Evolutionary conservation across 2,888 invertebrate species (phyloP).

Genomic region (Melanostoma mellinum): DNA sequence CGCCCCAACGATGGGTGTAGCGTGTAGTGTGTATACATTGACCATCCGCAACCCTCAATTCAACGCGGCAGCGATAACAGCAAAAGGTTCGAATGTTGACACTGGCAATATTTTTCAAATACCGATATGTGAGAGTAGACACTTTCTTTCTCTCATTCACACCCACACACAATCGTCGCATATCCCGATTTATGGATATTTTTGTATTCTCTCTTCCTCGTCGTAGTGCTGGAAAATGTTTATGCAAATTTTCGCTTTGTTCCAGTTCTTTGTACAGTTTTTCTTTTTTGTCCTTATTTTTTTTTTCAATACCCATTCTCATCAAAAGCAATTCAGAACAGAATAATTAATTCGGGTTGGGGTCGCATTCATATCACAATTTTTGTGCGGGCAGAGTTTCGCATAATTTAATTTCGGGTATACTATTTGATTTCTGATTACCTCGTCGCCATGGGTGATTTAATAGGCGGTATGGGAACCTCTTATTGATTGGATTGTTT

Average conservation of each 20-base stretch:
- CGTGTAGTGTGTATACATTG: not conserved
- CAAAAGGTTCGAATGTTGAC: conserved; percentile 58
- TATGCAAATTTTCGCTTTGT: conserved; percentile 63
- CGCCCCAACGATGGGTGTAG: conserved; percentile 24
- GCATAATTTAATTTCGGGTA: conserved; percentile 60
- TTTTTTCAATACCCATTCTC: not conserved
- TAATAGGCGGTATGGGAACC: not conserved
- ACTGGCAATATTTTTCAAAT: conserved; percentile 58
- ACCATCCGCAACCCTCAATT: conserved; percentile 28
- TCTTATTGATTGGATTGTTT: conserved; percentile 43
- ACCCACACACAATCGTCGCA: not conserved
- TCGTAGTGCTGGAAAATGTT: conserved; percentile 4
- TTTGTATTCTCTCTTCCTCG: conserved; percentile 26
- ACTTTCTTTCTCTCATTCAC: not conserved
- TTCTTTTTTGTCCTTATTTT: conserved; percentile 8
- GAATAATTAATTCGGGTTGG: conserved; percentile 66
- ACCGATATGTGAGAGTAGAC: not conserved
- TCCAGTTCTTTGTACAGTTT: conserved; percentile 37
- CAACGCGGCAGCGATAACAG: conserved; percentile 36
- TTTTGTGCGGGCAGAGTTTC: conserved; percentile 34
- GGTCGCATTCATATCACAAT: conserved; percentile 45
- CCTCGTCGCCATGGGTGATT: conserved; percentile 3
- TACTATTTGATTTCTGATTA: conserved; percentile 56
- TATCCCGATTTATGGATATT: conserved; percentile 34
- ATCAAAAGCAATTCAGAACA: conserved; percentile 22